Base-by-base conservation (phyloP, 2,113 vertebrate genomes). In the Dipodomys spectabilis region DNA sequence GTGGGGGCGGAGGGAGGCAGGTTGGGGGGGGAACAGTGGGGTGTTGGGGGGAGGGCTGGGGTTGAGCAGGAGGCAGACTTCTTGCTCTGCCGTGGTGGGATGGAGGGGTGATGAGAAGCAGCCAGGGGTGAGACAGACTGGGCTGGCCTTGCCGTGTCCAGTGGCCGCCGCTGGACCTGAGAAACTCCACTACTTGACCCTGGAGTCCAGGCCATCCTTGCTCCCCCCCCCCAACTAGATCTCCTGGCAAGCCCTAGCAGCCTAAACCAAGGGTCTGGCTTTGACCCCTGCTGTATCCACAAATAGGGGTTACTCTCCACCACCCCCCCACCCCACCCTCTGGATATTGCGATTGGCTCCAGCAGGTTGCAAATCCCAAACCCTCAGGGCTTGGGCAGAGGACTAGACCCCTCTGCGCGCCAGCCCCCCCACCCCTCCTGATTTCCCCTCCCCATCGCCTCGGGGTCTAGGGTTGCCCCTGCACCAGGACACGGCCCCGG, bases 1-100 rank as follows among this genome's bases (percentile, higher is more conserved):
- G 94, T 68, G 71, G 78, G 96, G 97, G 91, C 16, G 57, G 94
- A 95, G 96, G 86, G 77, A 97, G 90, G 90, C 88, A 95, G 94
- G 87, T 85, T 79, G 44, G 86, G 93, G 83, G 83, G 93, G 86
- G 80, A 86, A 88, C 89, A 44, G 35, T 77, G 30, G 78, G 45
- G 74, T 57, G 68, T 13, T 80, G 35, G 39, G 30, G 39, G 44
- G 53, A 6, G 32, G 23, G 3, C 30, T 39, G 30, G 44, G 35
- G 11, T 15, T 64, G 64, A 82, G 39, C 10, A 5, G 27, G 16
- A 94, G 44, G 71, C 71, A 18, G 67, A 60, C 64, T 94, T 86
- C 84, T 73, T 62, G 39, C 60, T 93, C 35, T 45, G 2, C 25
- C 39, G 35, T 92, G 65, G 78, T 82, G 64, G 39, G 44, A 10